These are phyloP conservation scores for Seira musarum DNA, from an alignment of 2,888 invertebrate species.

Conservation along the genomic window DNA sequence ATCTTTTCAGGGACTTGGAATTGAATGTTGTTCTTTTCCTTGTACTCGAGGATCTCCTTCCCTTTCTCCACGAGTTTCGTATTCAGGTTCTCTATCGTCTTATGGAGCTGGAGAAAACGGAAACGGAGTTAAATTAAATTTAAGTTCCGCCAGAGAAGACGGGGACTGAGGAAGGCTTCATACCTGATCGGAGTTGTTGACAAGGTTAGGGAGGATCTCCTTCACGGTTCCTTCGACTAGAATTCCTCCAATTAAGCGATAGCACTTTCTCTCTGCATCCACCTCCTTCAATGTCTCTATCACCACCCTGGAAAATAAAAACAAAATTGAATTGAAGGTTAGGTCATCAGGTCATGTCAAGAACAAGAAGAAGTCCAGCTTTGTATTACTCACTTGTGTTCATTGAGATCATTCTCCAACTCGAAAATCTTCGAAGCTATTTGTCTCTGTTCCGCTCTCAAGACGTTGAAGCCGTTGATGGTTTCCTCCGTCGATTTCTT, in stretches of 20 bases:
- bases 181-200: slow-evolving; percentile 84
- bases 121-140: slow-evolving; percentile 8
- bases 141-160: no score
- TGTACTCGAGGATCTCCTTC: slow-evolving; percentile 90
- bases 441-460: slow-evolving; percentile 89
- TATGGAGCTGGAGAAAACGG: slow-evolving; percentile 78
- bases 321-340: slow-evolving; percentile 30
- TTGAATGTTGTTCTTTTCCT: slow-evolving; percentile 91
- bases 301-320: slow-evolving; percentile 82
- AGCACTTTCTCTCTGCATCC: slow-evolving; percentile 89
- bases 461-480: slow-evolving; percentile 89
- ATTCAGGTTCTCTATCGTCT: slow-evolving; percentile 84
- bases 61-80: slow-evolving; percentile 91
- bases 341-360: neutral
- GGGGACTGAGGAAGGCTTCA: no score
- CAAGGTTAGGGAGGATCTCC: slow-evolving; percentile 89
- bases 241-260: slow-evolving; percentile 94
- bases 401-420: slow-evolving; percentile 94
- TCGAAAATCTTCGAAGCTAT: slow-evolving; percentile 91
- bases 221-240: slow-evolving; percentile 93
- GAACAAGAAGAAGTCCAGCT: neutral
- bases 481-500: slow-evolving; percentile 76
- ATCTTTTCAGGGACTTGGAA: slow-evolving; percentile 81
- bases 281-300: slow-evolving; percentile 92
- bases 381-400: slow-evolving; percentile 85